Evolutionary conservation across 2,797 vertebrate species (phyloP).

Genomic region (Coregonus sp.): DNA sequence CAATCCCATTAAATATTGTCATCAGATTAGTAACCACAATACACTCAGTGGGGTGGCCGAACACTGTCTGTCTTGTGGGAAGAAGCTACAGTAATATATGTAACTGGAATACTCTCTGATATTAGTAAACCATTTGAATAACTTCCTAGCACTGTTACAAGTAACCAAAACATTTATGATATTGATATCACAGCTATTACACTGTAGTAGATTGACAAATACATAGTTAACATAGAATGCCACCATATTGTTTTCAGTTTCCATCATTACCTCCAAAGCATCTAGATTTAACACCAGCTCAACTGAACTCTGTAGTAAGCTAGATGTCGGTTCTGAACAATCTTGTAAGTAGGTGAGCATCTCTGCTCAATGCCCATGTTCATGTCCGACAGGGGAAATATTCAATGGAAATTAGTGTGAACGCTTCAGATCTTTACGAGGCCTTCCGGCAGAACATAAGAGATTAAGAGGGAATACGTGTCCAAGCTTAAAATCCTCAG

Average conservation of each 20-base stretch:
- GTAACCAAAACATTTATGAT: background rate
- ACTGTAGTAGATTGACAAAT: background rate
- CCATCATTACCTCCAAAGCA: background rate
- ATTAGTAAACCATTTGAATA: background rate
- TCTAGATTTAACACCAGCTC: background rate
- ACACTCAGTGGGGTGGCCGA: constrained; percentile 18
- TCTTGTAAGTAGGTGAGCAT: background rate
- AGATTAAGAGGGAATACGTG: constrained; percentile 42
- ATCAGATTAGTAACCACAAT: constrained; percentile 22
- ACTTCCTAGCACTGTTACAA: background rate
- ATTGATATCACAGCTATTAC: background rate
- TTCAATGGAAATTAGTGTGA: constrained; percentile 19
- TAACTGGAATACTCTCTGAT: background rate
- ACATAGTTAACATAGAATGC: background rate
- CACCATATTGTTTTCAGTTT: background rate
- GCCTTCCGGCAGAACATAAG: constrained; percentile 19
- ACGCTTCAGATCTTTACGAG: constrained; percentile 31
- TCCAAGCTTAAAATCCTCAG: constrained; percentile 19
- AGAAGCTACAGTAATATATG: background rate
- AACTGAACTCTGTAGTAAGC: background rate
- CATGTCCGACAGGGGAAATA: constrained; percentile 20
- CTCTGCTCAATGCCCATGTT: background rate
- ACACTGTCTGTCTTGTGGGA: background rate
- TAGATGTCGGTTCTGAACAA: background rate
- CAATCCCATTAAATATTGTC: constrained; percentile 42